These are phyloP conservation scores for Pterocles orientalis DNA, from an alignment of 2,113 vertebrate genomes.

Conservation along the genomic window DNA sequence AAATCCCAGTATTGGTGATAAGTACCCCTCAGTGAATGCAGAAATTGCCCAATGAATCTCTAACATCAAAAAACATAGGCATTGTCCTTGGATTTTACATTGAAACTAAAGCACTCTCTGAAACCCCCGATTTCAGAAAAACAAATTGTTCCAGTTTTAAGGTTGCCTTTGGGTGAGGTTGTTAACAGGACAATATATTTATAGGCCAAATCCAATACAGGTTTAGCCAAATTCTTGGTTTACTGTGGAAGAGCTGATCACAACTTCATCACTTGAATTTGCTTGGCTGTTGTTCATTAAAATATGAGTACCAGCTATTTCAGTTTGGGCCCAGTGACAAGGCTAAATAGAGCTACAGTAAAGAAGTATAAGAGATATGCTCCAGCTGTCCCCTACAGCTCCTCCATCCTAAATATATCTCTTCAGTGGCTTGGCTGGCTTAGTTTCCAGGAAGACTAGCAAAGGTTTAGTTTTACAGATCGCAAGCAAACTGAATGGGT, in stretches of 20 bases:
- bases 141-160: conserved; percentile 1
- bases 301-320: not conserved
- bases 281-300: conserved; percentile 9
- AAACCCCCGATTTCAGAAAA: conserved; percentile 9
- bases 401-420: conserved; percentile 32
- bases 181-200: not conserved
- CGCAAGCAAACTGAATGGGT: not conserved
- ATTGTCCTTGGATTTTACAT: conserved; percentile 14
- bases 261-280: conserved; percentile 15
- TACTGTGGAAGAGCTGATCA: not conserved
- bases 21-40: not conserved
- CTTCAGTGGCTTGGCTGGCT: conserved; percentile 1
- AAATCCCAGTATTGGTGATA: not conserved
- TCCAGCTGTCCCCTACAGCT: conserved; percentile 36
- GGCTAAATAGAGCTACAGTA: not conserved
- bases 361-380: not conserved
- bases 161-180: not conserved
- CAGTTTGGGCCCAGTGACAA: not conserved
- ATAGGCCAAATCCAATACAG: conserved; percentile 28
- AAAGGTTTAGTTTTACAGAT: conserved; percentile 8
- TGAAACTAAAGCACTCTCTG: not conserved
- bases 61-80: not conserved
- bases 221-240: not conserved
- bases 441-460: conserved; percentile 46
- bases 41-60: not conserved